A percentile compares a stretch with the other conserved stretches of the same genome.
phyloP scores from a whole-genome alignment of 2,888 invertebrate species.

The Cantharis flavilabris region DNA sequence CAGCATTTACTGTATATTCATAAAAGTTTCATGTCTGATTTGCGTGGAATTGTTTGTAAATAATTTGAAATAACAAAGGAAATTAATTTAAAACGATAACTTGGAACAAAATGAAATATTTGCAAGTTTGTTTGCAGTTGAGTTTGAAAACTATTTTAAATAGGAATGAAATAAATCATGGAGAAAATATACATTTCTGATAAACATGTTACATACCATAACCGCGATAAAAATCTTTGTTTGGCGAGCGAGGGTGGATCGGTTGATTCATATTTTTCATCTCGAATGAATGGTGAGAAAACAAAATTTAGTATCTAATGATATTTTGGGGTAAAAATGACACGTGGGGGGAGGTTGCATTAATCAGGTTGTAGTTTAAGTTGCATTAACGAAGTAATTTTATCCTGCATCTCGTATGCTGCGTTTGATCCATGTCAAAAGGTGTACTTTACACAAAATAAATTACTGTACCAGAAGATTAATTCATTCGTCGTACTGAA shows the following conservation, averaged over 20 bases:
- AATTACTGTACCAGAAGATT: slow-evolving; percentile 7
- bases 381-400: background rate
- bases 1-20: background rate
- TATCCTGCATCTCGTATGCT: slow-evolving; percentile 1
- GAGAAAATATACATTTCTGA: background rate
- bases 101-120: background rate
- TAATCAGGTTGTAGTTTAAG: background rate
- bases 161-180: background rate
- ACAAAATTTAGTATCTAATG: background rate
- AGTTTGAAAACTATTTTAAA: background rate
- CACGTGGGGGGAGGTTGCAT: background rate
- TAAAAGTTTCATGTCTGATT: background rate
- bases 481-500: slow-evolving; percentile 5
- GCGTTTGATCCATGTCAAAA: slow-evolving; percentile 11
- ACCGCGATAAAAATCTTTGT: background rate
- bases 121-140: background rate
- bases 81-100: background rate
- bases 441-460: slow-evolving; percentile 14
- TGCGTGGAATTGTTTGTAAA: background rate
- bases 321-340: background rate
- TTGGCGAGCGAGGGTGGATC: background rate
- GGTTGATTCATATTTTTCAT: background rate
- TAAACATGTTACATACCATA: background rate
- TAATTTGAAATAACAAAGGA: background rate
- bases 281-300: background rate